Evolutionary conservation across 2,113 vertebrate genomes (phyloP).

Genomic region (Piaya cayana): DNA sequence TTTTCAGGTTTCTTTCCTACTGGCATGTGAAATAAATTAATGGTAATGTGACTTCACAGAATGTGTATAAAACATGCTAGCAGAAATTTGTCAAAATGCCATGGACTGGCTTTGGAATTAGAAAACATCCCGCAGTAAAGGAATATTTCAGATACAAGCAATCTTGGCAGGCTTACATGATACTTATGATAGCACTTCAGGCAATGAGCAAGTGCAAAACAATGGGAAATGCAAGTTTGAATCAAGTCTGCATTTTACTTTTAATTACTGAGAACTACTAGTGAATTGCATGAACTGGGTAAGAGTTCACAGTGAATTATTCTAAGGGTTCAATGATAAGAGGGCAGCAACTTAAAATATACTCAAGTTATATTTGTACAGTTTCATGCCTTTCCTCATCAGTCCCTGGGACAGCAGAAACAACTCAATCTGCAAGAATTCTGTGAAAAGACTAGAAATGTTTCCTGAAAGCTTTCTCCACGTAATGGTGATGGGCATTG

Average conservation of each 20-base stretch:
- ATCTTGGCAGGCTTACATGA: not conserved
- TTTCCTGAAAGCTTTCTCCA: slow-evolving; percentile 24
- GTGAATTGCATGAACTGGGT: not conserved
- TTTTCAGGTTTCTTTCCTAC: not conserved
- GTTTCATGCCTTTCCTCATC: not conserved
- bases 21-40: not conserved
- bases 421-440: not conserved
- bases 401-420: not conserved
- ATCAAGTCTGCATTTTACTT: not conserved
- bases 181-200: not conserved
- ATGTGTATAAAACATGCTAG: not conserved
- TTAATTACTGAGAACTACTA: not conserved
- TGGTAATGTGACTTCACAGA: not conserved
- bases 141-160: not conserved
- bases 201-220: not conserved
- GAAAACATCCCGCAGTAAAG: not conserved
- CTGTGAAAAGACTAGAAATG: not conserved
- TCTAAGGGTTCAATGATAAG: not conserved
- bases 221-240: not conserved
- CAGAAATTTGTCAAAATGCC: not conserved
- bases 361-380: not conserved
- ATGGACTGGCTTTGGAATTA: not conserved
- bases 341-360: not conserved
- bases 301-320: not conserved
- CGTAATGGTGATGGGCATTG: not conserved